Conservation (phyloP, 2,113 vertebrate species). For the Herpetotheres cachinnans region DNA sequence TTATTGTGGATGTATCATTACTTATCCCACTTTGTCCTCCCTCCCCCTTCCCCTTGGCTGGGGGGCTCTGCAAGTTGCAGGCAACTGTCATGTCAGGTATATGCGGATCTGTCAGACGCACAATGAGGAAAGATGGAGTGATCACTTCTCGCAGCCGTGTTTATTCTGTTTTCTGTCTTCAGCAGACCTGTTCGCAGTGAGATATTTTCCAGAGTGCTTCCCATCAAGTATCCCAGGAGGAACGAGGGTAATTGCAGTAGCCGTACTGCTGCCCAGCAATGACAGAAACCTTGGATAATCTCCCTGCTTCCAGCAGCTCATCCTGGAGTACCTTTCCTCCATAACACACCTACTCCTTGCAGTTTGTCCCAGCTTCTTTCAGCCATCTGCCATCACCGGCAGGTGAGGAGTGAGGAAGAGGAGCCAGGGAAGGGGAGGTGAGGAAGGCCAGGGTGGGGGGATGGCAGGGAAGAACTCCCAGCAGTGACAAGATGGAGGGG, state of each 20-base stretch:
- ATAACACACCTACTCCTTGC: not conserved
- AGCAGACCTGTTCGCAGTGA: not conserved
- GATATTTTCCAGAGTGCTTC: not conserved
- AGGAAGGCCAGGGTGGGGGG: fast-evolving
- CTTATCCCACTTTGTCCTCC: not conserved
- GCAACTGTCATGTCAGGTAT: not conserved
- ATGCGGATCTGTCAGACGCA: not conserved
- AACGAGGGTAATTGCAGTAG: fast-evolving
- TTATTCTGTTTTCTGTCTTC: not conserved
- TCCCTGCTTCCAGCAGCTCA: not conserved
- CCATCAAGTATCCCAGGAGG: fast-evolving
- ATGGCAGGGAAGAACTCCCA: not conserved
- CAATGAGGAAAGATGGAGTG: not conserved
- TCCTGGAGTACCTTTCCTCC: not conserved
- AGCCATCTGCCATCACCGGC: not conserved
- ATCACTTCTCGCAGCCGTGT: not conserved
- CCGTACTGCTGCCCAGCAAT: not conserved
- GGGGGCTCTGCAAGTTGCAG: not conserved
- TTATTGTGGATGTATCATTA: not conserved
- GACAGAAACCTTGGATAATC: not conserved
- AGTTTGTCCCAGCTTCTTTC: not conserved
- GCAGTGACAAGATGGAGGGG: fast-evolving
- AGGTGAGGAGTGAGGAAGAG: not conserved
- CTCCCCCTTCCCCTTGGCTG: not conserved
- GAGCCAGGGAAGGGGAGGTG: not conserved